Evolutionary conservation across 2,888 invertebrate genomes (phyloP), one percentile per base, ranked within the genome.

Genomic region (Dysmachus trigonus): DNA sequence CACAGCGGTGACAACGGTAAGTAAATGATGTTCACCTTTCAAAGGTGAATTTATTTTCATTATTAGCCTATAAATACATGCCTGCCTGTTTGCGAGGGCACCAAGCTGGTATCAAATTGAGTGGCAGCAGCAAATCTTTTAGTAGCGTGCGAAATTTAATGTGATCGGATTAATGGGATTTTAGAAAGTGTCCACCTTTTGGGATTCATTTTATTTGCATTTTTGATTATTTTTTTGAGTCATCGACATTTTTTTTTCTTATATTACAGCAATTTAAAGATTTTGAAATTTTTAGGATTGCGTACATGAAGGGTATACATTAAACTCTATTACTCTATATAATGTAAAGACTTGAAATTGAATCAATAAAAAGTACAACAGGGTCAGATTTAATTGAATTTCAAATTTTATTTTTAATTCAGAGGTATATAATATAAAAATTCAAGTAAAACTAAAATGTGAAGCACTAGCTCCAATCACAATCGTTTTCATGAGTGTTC

Each of bases 1-100:
- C 93, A 94, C 89, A 90, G 90, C 8, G 93, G 94, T 27, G 95
- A 95, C 91, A 93, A 94, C 90, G 96, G 96, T 95, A 92, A 93
- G 93, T 92, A 73, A 31, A 86, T 82, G 51, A 82, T 74, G 33
- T 72, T 72, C 83, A 83, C 83, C 71, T 38, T 41, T 62, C 72
- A 83, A 83, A 72, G 31, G 72, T 41, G 83, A 76, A 85, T 86
- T 84, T 83, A 86, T 86, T 83, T 47, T 73, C 86, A 86, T 86
- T 72, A 81, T 86, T 86, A 86, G 86, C 84, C 83, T 51, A 71
- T 62, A 83, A 86, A 85, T 74, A 74, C 74, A 74, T 35, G 18
- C 10, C 18, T 72, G 71, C 41, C 84, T 15, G 73, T 41, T 41
- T 27, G 47, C 10, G 71, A 38, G 35, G 72, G 72, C 30, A 71